Evolutionary conservation across 1,140 invertebrate species (phyloP).

Genomic region (Hesperophylax magnus): DNA sequence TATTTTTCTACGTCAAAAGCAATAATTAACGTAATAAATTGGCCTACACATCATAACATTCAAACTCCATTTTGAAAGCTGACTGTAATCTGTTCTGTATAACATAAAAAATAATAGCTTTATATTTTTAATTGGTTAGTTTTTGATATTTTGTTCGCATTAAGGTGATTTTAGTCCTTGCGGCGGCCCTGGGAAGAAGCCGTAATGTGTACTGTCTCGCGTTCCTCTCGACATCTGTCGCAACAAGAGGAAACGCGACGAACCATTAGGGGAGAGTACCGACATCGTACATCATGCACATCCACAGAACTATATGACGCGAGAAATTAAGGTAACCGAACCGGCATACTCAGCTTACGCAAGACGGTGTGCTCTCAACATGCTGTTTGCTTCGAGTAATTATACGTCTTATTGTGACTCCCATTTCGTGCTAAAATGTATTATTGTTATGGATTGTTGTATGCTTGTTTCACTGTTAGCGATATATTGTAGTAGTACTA

Average conservation of each 20-base stretch:
- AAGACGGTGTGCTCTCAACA: not conserved
- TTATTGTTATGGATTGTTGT: no score
- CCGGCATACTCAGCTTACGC: not conserved
- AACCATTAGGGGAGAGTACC: constrained; percentile 31
- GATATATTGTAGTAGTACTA: not conserved
- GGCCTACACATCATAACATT: no score
- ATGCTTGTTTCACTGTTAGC: no score
- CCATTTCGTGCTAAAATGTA: no score
- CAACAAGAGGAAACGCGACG: constrained; percentile 9
- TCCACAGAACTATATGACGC: constrained; percentile 1
- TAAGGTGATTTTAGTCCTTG: not conserved
- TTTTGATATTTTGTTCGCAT: no score
- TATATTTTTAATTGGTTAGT: no score
- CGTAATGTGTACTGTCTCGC: constrained; percentile 25
- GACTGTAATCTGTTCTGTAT: no score
- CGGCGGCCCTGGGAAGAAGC: not conserved
- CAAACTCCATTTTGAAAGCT: no score
- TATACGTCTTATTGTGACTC: no score
- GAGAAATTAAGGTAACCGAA: constrained; percentile 38
- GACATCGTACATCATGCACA: constrained; percentile 30
- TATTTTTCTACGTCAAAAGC: no score
- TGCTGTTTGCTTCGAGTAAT: not conserved
- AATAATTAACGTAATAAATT: no score
- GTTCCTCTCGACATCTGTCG: constrained; percentile 32
- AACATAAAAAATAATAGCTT: no score